These are phyloP conservation scores for Lycorma delicatula DNA, from an alignment of 1,140 invertebrate genomes.

Conservation along the genomic window DNA sequence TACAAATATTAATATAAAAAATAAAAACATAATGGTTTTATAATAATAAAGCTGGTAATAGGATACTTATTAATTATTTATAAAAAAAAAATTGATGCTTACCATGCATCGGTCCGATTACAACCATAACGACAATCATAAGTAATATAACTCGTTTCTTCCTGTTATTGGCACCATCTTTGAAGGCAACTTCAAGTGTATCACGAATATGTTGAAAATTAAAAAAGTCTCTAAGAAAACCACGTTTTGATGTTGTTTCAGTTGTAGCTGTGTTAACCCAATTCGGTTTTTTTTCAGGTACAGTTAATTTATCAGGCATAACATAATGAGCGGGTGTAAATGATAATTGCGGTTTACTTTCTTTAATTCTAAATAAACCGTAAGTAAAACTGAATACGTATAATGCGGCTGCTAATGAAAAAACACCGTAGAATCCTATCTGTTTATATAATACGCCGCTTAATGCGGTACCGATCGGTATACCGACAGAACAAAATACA, in stretches of 20 bases:
- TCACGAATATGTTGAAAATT: constrained; percentile 60
- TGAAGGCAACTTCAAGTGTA: constrained; percentile 66
- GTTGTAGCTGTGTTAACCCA: neutral
- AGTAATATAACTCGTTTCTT: constrained; percentile 60
- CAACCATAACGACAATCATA: constrained; percentile 71
- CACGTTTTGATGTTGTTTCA: constrained; percentile 32
- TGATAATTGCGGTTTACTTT: constrained; percentile 32
- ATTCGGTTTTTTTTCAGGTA: constrained; percentile 16
- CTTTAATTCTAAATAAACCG: constrained; percentile 54
- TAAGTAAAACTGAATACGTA: constrained; percentile 67
- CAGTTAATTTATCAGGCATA: constrained; percentile 34
- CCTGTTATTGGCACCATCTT: constrained; percentile 58
- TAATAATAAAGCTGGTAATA: too few species aligned
- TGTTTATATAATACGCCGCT: constrained; percentile 42
- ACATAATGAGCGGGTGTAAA: neutral
- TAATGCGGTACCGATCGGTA: constrained; percentile 47
- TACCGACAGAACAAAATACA: constrained; percentile 67
- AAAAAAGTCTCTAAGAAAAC: constrained; percentile 51
- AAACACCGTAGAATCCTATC: constrained; percentile 72
- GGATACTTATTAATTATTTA: too few species aligned
- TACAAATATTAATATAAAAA: too few species aligned
- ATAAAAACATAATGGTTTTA: too few species aligned
- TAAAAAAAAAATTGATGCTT: too few species aligned
- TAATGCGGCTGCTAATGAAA: constrained; percentile 58
- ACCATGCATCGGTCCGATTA: constrained; percentile 74